Base-by-base conservation (phyloP, 2,797 vertebrate genomes). In the Schizothorax lantsangensis region DNA sequence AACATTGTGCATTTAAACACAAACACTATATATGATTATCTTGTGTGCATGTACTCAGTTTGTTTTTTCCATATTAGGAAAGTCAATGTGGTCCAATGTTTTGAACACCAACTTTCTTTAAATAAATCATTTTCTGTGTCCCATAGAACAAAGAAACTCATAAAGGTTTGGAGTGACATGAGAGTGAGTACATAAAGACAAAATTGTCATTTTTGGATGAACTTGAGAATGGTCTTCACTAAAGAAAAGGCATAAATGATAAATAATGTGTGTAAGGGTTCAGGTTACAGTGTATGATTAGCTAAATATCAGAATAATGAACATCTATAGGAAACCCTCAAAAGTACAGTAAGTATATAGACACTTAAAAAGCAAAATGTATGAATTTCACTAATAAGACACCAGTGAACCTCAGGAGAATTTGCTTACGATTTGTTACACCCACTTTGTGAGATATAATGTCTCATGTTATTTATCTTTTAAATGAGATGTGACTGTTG, bases 21-120 rank as follows among this genome's bases (percentile, higher is more conserved):
- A 81, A 81, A 81, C 43, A 79, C 33, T 15, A 78, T n/a, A 54
- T 12, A 40, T 36, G 14, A 23, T 59, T 59, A 57, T 78, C 10
- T 23, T 57, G 21, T 78, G 21, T 59, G 75, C 33, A 40, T n/a
- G 43, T 52, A 75, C 47, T 33, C 15, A 6, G 26, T 75, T 49
- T 3, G 73, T 11, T 49, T 74, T 74, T 49, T 49, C 15, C 43
- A 30, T 19, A 19, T 10, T 19, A 52, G 26, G n/a, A 74, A 74
- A 47, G 73, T 52, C n/a, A 75, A 2, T 21, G 72, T 1, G 45
- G 15, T 33, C 8, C 73, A 49, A 11, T 33, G 19, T 77, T 54
- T 54, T 77, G 10, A 77, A 77, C 30, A 33, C 6, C 0, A 7
- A 23, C 10, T 57, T 78, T 77, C 74, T 54, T 30, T 77, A 36